These are phyloP conservation scores for Eira barbara DNA, from an alignment of 2,113 vertebrate genomes.

Conservation along the genomic window DNA sequence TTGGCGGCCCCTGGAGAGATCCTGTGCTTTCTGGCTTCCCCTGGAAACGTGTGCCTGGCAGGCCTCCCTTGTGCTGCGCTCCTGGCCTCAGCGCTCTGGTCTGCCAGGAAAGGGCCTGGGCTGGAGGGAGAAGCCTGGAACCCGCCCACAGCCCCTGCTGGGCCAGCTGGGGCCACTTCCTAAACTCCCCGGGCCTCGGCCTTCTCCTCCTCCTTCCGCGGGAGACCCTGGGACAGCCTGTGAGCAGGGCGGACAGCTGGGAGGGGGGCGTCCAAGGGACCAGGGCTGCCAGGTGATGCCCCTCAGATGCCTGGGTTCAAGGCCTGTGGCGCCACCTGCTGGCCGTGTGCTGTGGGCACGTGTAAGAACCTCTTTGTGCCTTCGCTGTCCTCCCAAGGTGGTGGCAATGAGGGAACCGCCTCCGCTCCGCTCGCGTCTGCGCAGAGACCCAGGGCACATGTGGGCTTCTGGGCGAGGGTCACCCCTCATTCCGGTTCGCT, in stretches of 20 bases:
- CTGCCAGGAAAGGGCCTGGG: not conserved
- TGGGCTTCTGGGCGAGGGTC: not conserved
- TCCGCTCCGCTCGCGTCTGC: not conserved
- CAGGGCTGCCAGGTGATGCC: not conserved
- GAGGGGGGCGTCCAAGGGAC: not conserved
- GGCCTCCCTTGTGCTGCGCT: too few species aligned
- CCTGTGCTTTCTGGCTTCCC: too few species aligned
- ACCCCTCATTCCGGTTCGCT: rapidly evolving
- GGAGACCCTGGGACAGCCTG: not conserved
- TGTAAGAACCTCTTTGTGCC: not conserved
- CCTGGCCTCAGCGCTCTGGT: too few species aligned
- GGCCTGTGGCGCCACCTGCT: not conserved
- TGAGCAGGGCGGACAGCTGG: not conserved
- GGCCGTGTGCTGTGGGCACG: not conserved
- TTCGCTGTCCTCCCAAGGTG: not conserved
- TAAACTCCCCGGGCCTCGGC: not conserved
- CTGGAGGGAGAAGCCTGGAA: not conserved
- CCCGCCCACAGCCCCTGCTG: rapidly evolving
- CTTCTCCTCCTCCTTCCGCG: not conserved
- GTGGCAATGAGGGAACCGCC: not conserved
- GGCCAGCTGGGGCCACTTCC: not conserved
- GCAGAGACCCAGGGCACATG: not conserved
- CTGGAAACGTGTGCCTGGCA: too few species aligned
- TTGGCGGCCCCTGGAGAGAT: not conserved
- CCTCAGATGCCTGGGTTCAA: not conserved